A percentile compares a stretch with the other conserved stretches of the same genome.
Evolutionary conservation across 2,888 invertebrate species (phyloP).

Genomic region (Caenorhabditis sp.): DNA sequence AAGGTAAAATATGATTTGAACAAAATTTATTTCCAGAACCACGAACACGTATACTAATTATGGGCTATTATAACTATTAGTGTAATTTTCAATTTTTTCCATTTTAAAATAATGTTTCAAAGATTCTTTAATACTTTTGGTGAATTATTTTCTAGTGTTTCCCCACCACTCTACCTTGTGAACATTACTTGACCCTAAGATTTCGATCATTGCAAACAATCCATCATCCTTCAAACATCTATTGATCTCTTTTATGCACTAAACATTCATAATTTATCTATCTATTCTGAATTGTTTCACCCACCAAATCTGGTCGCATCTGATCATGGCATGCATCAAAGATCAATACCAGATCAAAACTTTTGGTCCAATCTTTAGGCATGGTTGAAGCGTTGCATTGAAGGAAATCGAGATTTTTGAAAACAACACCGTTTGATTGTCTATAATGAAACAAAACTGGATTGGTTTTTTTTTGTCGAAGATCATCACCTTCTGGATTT

Average conservation of each 20-base stretch:
- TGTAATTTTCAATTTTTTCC: too few relatives aligned
- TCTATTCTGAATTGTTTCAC: too few relatives aligned
- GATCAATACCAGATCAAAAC: slow-evolving; percentile 56
- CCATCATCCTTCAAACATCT: slow-evolving; percentile 59
- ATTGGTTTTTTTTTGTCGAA: slow-evolving; percentile 5
- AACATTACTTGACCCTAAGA: slow-evolving; percentile 45
- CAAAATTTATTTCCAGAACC: too few relatives aligned
- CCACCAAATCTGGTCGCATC: slow-evolving; percentile 58
- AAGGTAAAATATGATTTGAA: too few relatives aligned
- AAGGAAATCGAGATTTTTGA: slow-evolving; percentile 50
- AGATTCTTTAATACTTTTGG: too few relatives aligned
- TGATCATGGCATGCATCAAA: slow-evolving; percentile 66
- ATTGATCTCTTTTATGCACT: slow-evolving; percentile 54
- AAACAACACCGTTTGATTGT: too few relatives aligned
- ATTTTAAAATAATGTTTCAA: too few relatives aligned
- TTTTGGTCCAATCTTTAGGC: slow-evolving; percentile 45
- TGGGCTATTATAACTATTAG: too few relatives aligned
- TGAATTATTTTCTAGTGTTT: too few relatives aligned
- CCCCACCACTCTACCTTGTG: background rate
- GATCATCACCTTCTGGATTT: slow-evolving; percentile 14
- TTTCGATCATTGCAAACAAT: slow-evolving; percentile 59
- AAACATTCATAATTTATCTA: too few relatives aligned
- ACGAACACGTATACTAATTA: too few relatives aligned
- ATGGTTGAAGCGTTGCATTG: slow-evolving; percentile 44
- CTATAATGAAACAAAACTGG: too few relatives aligned